phyloP scores from a whole-genome alignment of 2,113 vertebrate species.

The Bucco capensis region DNA sequence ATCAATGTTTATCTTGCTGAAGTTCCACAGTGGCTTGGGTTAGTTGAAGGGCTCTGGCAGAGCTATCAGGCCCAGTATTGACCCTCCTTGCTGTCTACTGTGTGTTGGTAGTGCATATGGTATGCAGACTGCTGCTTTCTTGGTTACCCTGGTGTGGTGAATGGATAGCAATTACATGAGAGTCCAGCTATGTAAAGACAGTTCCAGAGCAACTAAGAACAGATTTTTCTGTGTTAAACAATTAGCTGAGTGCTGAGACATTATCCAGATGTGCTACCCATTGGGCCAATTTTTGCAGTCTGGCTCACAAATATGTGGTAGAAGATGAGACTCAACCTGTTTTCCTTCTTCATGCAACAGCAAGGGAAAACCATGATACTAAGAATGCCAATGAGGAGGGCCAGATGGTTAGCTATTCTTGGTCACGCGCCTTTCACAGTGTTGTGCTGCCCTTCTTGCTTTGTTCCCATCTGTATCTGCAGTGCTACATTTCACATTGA shows the following conservation, averaged over 20 bases:
- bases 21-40: not conserved
- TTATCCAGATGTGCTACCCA: not conserved
- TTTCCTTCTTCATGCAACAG: not conserved
- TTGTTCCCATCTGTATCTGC: not conserved
- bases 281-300: not conserved
- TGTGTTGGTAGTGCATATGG: not conserved
- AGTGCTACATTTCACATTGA: not conserved
- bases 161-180: not conserved
- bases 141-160: not conserved
- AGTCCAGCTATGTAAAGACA: not conserved
- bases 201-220: not conserved
- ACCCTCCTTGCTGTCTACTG: not conserved
- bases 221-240: not conserved
- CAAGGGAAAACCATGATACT: not conserved
- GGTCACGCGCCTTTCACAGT: not conserved
- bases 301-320: not conserved
- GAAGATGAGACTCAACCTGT: not conserved
- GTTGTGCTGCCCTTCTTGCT: constrained; percentile 17
- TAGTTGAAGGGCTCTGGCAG: constrained; percentile 18
- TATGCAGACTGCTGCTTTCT: not conserved
- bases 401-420: constrained; percentile 7
- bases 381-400: not conserved
- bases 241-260: not conserved
- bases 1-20: constrained; percentile 23
- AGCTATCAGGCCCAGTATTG: not conserved